Evolutionary conservation across 2,113 vertebrate species (phyloP).

Genomic region (Falco punctatus): DNA sequence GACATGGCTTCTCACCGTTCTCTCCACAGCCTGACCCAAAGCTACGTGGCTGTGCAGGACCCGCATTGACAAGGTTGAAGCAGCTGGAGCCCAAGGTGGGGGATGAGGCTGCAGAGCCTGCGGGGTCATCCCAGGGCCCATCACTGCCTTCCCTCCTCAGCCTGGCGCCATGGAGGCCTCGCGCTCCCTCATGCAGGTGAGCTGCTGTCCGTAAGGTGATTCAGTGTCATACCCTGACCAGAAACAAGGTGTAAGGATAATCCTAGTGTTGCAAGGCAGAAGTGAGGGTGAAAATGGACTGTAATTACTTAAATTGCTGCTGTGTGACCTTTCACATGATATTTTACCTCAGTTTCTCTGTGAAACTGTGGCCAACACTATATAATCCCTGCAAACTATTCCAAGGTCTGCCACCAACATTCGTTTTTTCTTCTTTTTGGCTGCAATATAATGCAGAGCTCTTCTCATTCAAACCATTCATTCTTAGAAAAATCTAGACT

Average conservation of each 20-base stretch:
- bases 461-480: background rate
- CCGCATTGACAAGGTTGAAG: fast-evolving
- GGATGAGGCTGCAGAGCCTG: background rate
- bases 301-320: background rate
- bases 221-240: background rate
- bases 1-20: background rate
- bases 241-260: background rate
- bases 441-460: background rate
- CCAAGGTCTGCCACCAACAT: background rate
- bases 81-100: background rate
- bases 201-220: background rate
- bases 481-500: background rate
- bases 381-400: background rate
- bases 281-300: background rate
- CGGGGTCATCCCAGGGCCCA: background rate
- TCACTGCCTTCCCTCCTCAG: background rate
- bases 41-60: background rate
- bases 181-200: background rate
- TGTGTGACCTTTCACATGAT: background rate
- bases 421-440: background rate
- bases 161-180: background rate
- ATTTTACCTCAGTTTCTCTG: background rate
- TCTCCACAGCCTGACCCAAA: background rate
- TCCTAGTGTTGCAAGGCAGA: background rate
- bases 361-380: background rate